Conservation (phyloP, 2,113 vertebrate genomes). For the Cyanocitta stelleri region DNA sequence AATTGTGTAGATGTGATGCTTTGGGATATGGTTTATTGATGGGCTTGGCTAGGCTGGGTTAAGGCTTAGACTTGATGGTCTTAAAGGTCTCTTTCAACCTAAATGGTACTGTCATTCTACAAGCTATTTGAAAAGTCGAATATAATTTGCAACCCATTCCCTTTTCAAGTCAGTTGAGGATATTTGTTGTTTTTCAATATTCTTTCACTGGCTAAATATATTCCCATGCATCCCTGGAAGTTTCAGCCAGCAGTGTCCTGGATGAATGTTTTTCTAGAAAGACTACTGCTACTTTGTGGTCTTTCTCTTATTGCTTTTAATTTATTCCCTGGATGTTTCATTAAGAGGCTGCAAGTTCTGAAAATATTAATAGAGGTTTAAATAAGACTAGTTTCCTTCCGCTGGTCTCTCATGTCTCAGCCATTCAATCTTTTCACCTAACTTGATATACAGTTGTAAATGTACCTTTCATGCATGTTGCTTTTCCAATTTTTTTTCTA, state of each 20-base stretch:
- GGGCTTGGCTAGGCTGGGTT: neutral
- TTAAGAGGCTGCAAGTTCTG: neutral
- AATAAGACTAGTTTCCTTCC: neutral
- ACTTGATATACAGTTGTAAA: neutral
- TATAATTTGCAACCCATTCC: neutral
- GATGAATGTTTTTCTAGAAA: neutral
- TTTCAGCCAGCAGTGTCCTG: neutral
- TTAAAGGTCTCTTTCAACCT: neutral
- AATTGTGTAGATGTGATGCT: neutral
- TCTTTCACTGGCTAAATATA: neutral
- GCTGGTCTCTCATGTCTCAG: neutral
- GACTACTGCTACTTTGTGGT: neutral
- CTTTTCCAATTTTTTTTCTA: neutral
- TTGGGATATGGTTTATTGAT: neutral
- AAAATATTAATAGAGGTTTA: neutral
- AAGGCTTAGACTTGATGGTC: neutral
- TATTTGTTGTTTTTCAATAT: neutral
- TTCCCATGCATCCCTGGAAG: neutral
- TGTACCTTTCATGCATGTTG: neutral
- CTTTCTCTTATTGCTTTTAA: neutral
- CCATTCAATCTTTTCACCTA: neutral
- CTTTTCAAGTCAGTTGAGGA: neutral
- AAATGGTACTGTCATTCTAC: neutral
- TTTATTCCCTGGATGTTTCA: slow-evolving; percentile 43
- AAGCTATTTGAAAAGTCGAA: neutral